A percentile compares a stretch with the other conserved stretches of the same genome.
Evolutionary conservation across 2,797 vertebrate species (phyloP).

Genomic region (Hyperoplus immaculatus): DNA sequence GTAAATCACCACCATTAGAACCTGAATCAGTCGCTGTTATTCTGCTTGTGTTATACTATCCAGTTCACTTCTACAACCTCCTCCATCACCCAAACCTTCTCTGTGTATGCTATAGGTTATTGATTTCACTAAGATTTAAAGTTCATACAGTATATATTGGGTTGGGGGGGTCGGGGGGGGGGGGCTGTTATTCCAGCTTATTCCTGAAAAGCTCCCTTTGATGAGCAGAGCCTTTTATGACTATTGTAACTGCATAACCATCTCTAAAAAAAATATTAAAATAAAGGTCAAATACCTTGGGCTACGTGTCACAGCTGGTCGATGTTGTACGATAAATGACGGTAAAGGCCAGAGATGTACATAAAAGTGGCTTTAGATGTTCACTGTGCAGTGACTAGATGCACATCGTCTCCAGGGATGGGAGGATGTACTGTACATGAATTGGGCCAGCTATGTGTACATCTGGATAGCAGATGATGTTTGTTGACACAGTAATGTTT

Average conservation of each 20-base stretch:
- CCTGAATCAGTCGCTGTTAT: background rate
- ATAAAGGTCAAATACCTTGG: no score
- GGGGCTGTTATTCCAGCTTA: no score
- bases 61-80: background rate
- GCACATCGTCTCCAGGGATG: no score
- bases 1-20: background rate
- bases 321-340: no score
- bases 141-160: no score
- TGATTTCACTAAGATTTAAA: background rate
- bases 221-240: background rate
- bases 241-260: background rate
- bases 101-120: background rate
- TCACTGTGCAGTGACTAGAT: no score
- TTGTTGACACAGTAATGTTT: background rate
- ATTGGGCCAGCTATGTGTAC: constrained; percentile 10
- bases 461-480: constrained; percentile 44
- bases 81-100: background rate
- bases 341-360: no score
- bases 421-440: no score
- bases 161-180: no score
- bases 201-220: background rate
- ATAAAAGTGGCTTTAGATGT: no score
- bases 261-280: background rate
- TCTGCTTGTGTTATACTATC: background rate
- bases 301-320: no score